Conservation (phyloP, 2,888 invertebrate genomes). For the Taphrorychus bicolor region DNA sequence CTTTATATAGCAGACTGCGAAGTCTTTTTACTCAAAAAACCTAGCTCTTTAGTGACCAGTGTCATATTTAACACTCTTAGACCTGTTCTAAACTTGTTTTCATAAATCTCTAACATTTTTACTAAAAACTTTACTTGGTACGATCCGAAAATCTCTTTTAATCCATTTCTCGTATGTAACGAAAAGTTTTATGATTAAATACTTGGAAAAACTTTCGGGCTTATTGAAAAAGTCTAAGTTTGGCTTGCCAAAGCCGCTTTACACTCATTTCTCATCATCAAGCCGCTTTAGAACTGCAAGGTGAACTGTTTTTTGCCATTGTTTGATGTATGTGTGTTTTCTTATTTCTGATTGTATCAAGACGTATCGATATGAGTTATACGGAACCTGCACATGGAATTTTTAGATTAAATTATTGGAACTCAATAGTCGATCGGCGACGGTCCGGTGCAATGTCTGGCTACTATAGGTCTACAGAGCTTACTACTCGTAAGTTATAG, state of each 20-base stretch:
- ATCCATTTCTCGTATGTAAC: background rate
- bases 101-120: too few species aligned
- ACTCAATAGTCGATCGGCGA: background rate
- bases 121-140: too few species aligned
- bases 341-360: background rate
- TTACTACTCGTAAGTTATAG: background rate
- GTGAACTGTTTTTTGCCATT: background rate
- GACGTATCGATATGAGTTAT: background rate
- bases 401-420: background rate
- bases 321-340: background rate
- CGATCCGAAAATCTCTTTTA: background rate
- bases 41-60: too few species aligned
- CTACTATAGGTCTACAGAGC: background rate
- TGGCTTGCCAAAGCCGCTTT: background rate
- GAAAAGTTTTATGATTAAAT: background rate
- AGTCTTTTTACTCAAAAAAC: too few species aligned
- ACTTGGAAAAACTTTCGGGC: slow-evolving; percentile 7
- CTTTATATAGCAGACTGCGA: too few species aligned
- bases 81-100: too few species aligned
- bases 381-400: background rate
- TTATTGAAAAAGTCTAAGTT: slow-evolving; percentile 10
- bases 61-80: too few species aligned
- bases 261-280: slow-evolving; percentile 25
- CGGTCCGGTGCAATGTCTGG: too few species aligned
- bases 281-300: slow-evolving; percentile 12